A percentile compares a stretch with the other conserved stretches of the same genome.
Conservation (phyloP, 2,797 vertebrate species). For the Spinibarbus caldwelli region DNA sequence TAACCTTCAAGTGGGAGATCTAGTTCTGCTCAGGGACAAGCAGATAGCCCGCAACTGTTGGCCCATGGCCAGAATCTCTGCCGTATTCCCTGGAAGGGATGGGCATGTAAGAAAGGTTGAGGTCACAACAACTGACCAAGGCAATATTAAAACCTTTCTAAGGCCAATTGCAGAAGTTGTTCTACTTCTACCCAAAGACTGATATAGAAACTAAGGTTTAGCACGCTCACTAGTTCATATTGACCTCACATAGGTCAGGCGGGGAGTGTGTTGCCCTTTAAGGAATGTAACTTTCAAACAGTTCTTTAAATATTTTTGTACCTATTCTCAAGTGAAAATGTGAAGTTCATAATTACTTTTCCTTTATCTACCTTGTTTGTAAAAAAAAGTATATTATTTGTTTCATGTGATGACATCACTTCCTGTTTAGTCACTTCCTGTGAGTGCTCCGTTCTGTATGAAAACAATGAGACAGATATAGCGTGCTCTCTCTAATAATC, state of each 20-base stretch:
- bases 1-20: constrained; percentile 49
- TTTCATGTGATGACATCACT: no score
- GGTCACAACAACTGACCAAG: constrained; percentile 46
- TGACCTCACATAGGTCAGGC: constrained; percentile 1
- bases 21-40: constrained; percentile 53
- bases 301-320: no score
- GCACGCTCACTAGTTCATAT: not conserved
- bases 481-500: no score
- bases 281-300: no score
- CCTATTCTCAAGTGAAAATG: no score
- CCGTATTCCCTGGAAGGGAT: constrained; percentile 46
- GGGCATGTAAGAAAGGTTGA: constrained; percentile 54
- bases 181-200: constrained; percentile 50
- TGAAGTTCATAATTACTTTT: no score
- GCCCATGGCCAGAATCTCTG: constrained; percentile 38
- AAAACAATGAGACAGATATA: no score
- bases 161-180: constrained; percentile 45
- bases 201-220: constrained; percentile 16
- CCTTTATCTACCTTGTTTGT: no score
- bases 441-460: no score
- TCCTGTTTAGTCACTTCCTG: no score
- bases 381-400: no score
- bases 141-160: constrained; percentile 38
- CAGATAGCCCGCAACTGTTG: constrained; percentile 32
- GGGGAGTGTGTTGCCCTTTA: no score